A percentile compares a stretch with the other conserved stretches of the same genome.
Conservation (phyloP, 92 coral and sea anemone species). For the Actinostola sp. region DNA sequence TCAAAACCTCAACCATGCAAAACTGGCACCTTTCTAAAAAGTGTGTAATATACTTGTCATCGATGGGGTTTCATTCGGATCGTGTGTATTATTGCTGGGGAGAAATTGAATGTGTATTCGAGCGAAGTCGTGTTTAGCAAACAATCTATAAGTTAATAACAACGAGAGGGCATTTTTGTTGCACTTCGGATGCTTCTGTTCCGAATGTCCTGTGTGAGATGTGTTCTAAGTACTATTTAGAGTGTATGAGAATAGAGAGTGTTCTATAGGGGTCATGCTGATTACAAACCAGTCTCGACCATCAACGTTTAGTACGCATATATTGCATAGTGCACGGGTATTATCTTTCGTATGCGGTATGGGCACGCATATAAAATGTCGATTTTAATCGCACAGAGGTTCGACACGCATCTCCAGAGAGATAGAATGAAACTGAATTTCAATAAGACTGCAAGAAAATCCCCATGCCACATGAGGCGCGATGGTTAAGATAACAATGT, state of each 20-base stretch:
- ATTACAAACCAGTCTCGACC: not conserved
- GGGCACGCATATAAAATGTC: conserved; percentile 22
- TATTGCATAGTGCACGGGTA: not conserved
- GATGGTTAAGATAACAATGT: conserved; percentile 14
- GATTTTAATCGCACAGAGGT: conserved; percentile 13
- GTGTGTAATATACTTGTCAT: no score
- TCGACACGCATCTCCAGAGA: conserved; percentile 11
- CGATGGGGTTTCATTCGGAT: no score
- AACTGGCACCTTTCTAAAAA: no score
- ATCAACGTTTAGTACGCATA: conserved; percentile 2
- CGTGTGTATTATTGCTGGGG: no score
- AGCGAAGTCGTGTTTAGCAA: not conserved
- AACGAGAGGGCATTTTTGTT: not conserved
- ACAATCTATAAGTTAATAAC: conserved; percentile 16
- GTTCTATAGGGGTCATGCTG: not conserved
- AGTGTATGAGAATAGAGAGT: not conserved
- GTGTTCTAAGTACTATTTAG: conserved; percentile 3
- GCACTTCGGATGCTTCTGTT: conserved; percentile 1
- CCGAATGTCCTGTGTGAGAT: not conserved
- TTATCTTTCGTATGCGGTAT: conserved; percentile 4
- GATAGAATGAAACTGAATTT: conserved; percentile 8
- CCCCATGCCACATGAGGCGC: conserved; percentile 31
- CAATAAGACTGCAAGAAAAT: conserved; percentile 21
- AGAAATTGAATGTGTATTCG: conserved; percentile 2
- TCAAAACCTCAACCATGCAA: not conserved